Evolutionary conservation across 1,140 invertebrate genomes (phyloP).

Genomic region (Zaprionus tsacasi): DNA sequence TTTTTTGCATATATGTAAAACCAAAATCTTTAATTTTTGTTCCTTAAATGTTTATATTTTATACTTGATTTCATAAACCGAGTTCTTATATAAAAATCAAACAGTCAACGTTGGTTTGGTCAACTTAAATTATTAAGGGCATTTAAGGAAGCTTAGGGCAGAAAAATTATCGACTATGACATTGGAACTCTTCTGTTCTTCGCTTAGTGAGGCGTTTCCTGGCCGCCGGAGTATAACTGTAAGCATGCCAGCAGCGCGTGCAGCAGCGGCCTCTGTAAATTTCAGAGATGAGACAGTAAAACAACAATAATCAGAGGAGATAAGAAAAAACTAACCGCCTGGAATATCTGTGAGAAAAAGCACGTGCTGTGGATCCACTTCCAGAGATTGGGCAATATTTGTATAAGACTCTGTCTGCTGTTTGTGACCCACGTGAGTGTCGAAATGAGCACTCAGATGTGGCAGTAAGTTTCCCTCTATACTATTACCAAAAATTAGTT

Average conservation of each 20-base stretch:
- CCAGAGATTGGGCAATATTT: constrained; percentile 90
- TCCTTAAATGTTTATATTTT: background rate
- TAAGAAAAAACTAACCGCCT: constrained; percentile 87
- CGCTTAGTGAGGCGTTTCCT: constrained; percentile 88
- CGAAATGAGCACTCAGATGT: constrained; percentile 93
- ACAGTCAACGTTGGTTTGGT: background rate
- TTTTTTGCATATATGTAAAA: no score
- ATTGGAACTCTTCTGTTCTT: constrained; percentile 44
- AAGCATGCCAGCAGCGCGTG: constrained; percentile 89
- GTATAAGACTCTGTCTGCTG: constrained; percentile 89
- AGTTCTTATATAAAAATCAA: background rate
- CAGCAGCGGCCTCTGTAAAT: constrained; percentile 91
- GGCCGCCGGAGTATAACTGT: constrained; percentile 89
- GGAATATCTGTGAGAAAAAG: constrained; percentile 94
- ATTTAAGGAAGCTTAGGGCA: constrained; percentile 27
- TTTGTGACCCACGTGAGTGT: constrained; percentile 93
- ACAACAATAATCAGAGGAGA: background rate
- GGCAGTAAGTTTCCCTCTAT: constrained; percentile 90
- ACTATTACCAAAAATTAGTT: constrained; percentile 93
- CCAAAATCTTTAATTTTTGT: no score
- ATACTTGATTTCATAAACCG: background rate
- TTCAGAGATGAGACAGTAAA: background rate
- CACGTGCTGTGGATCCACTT: constrained; percentile 87
- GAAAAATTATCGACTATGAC: constrained; percentile 39
- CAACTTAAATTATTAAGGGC: constrained; percentile 21